These are phyloP conservation scores for Hemitrygon akajei DNA, from an alignment of 2,797 vertebrate genomes.

Conservation along the genomic window DNA sequence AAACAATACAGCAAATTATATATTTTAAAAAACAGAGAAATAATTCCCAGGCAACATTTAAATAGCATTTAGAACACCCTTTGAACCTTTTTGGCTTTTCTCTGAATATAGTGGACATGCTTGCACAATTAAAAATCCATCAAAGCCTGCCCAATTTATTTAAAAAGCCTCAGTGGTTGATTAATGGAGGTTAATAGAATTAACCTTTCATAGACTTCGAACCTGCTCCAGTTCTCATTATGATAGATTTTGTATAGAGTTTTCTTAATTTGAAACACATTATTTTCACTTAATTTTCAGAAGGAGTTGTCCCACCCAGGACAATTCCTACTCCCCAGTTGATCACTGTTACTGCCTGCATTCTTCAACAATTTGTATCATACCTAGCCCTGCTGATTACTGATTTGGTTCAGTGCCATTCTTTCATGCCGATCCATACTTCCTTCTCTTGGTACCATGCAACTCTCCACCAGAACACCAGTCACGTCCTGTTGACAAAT, in stretches of 20 bases:
- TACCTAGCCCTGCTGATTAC: neutral
- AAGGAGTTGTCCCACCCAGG: neutral
- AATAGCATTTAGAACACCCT: neutral
- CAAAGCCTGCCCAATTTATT: conserved; percentile 13
- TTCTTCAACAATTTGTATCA: neutral
- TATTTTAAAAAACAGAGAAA: neutral
- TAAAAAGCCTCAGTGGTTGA: neutral
- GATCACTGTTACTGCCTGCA: neutral
- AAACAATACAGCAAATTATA: neutral
- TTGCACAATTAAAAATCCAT: conserved; percentile 21
- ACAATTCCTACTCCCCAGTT: neutral
- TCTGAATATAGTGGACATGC: neutral
- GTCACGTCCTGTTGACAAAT: neutral
- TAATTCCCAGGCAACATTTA: neutral
- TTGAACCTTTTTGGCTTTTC: neutral
- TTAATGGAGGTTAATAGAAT: conserved; percentile 30
- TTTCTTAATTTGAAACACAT: neutral
- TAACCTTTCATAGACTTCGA: neutral
- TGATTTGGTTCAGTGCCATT: neutral
- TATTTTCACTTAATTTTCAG: neutral
- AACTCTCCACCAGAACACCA: neutral
- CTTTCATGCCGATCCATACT: neutral
- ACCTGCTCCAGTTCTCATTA: neutral
- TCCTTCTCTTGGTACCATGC: neutral
- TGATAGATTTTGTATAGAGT: neutral